A percentile compares a stretch with the other conserved stretches of the same genome.
phyloP scores from a whole-genome alignment of 2,797 vertebrate species.

The Myotis planiceps region DNA sequence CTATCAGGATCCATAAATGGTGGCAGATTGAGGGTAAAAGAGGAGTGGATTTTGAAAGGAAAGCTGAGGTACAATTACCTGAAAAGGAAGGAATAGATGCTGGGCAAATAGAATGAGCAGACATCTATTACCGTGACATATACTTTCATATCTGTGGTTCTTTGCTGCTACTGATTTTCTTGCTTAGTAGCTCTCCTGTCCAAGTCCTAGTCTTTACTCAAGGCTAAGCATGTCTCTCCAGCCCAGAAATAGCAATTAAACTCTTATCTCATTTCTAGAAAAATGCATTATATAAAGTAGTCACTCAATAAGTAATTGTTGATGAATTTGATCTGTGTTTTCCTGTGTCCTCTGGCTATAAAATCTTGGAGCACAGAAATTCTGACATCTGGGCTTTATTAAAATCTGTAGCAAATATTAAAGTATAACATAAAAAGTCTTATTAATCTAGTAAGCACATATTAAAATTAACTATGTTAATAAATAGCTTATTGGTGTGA shows the following conservation, averaged over 20 bases:
- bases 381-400: not conserved
- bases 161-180: not conserved
- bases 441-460: not conserved
- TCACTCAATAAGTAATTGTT: not conserved
- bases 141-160: too few species aligned
- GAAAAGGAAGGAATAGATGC: not conserved
- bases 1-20: not conserved
- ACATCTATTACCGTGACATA: not conserved
- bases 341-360: not conserved
- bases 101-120: not conserved
- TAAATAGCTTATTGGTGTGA: not conserved
- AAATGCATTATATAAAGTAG: not conserved
- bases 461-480: not conserved
- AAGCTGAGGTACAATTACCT: not conserved
- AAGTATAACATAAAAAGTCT: not conserved
- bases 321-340: not conserved
- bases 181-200: not conserved
- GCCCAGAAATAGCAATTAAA: not conserved
- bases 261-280: not conserved
- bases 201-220: not conserved
- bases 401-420: constrained; percentile 25
- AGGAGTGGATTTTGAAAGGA: not conserved
- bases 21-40: not conserved
- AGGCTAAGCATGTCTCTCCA: not conserved
- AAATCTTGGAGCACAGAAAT: not conserved